Evolutionary conservation across 2,888 invertebrate genomes (phyloP), one percentile per base, ranked within the genome.

Genomic region (Epistrophella euchroma): DNA sequence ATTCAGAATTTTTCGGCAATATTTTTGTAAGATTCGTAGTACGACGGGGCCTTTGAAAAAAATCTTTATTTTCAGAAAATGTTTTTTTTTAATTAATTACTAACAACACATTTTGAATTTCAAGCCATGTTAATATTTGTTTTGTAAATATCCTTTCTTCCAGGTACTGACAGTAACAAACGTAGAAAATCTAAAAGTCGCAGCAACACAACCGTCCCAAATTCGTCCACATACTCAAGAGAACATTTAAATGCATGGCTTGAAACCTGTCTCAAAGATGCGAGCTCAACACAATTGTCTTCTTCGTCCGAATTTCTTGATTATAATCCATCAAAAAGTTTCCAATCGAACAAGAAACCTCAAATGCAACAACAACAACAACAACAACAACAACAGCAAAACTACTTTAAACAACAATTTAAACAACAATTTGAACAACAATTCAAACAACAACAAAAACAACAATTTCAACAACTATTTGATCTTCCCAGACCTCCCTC

Each of bases 191-290:
- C 91, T 11, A 92, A 92, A 89, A 90, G 91, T 68, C 91, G 92
- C 85, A 91, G 92, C 83, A 91, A 90, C 83, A 88, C 90, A 60
- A 79, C 90, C 62, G 80, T 89, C 47, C 81, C 90, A 60, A 79
- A 72, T 68, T 52, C 83, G 82, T 81, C 87, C 52, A 88, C 89
- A 58, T 92, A 92, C 88, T 89, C 90, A 76, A 91, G 91, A 89
- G 91, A 91, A 88, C 92, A 92, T 87, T 88, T 92, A 66, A 92
- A 92, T 88, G 91, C 91, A 32, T 92, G 92, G 92, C 89, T 92
- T 32, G 92, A 92, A 89, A 92, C 90, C 70, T 92, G 92, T 64
- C 88, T 92, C 56, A 90, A 92, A 82, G 92, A 92, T 90, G 91
- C 91, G 15, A 90, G 91, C 50, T 90, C 90, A 74, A 90, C 91